Conservation (phyloP, 2,888 invertebrate genomes). For the Timema podura region DNA sequence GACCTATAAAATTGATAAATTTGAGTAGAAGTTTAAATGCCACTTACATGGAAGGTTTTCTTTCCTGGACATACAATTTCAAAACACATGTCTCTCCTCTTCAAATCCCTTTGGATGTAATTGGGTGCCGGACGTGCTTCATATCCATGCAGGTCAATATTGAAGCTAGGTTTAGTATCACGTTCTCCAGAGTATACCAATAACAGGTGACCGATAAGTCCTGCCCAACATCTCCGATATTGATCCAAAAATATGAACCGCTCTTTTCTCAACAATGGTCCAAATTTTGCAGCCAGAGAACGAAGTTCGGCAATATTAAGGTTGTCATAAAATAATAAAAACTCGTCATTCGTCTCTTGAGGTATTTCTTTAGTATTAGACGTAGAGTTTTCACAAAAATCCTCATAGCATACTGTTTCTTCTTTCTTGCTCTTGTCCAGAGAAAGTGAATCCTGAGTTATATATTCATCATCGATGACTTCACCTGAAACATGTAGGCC, state of each 20-base stretch:
- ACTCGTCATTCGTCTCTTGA: too few species aligned
- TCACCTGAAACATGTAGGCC: too few species aligned
- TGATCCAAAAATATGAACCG: constrained; percentile 38
- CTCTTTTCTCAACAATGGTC: constrained; percentile 36
- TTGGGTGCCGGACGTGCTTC: constrained; percentile 35
- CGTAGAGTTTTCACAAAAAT: too few species aligned
- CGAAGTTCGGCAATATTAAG: too few species aligned
- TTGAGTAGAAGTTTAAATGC: too few species aligned
- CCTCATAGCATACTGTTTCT: too few species aligned
- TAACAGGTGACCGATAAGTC: constrained; percentile 34
- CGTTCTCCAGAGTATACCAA: constrained; percentile 37
- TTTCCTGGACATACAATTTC: constrained; percentile 40
- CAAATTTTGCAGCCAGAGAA: constrained; percentile 34
- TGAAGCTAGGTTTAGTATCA: constrained; percentile 35
- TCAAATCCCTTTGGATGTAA: constrained; percentile 25
- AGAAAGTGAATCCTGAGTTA: too few species aligned
- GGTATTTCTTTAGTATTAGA: too few species aligned
- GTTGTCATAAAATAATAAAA: too few species aligned
- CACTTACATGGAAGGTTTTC: constrained; percentile 39
- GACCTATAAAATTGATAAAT: too few species aligned
- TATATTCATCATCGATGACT: too few species aligned
- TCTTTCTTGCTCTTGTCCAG: too few species aligned
- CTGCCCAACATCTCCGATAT: constrained; percentile 37
- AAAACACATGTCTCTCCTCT: constrained; percentile 36
- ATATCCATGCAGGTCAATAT: constrained; percentile 36